Evolutionary conservation across 2,113 vertebrate genomes (phyloP).

Genomic region (Bambusicola thoracicus): DNA sequence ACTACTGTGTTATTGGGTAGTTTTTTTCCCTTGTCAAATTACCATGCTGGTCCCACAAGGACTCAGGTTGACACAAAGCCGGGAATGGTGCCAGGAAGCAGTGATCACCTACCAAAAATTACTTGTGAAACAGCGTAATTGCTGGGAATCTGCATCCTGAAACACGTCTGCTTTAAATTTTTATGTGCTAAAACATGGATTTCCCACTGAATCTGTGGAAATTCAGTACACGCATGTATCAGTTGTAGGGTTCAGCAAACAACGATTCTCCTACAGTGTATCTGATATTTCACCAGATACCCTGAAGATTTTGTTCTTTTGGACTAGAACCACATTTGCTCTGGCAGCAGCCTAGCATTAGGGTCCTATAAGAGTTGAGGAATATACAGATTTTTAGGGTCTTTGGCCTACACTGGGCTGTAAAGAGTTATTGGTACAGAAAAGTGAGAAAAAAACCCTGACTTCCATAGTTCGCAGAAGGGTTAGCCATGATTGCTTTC

Average conservation of each 20-base stretch:
- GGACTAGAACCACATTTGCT: constrained; percentile 11
- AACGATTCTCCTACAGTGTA: not conserved
- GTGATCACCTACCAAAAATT: not conserved
- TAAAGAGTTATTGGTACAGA: constrained; percentile 63
- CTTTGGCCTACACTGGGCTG: constrained; percentile 48
- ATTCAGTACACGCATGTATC: not conserved
- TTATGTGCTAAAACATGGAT: not conserved
- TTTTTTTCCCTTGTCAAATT: not conserved
- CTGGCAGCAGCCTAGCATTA: not conserved
- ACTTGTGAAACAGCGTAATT: not conserved
- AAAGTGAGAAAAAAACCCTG: constrained; percentile 62
- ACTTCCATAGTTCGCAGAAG: constrained; percentile 71
- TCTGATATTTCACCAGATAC: constrained; percentile 36
- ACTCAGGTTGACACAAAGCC: not conserved
- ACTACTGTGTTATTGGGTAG: no score
- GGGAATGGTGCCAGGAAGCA: not conserved
- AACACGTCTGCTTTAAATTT: not conserved
- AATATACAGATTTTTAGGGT: constrained; percentile 28
- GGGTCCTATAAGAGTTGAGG: constrained; percentile 26
- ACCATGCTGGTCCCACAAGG: not conserved
- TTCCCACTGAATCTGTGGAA: not conserved
- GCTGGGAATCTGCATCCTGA: not conserved
- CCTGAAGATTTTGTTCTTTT: constrained; percentile 36
- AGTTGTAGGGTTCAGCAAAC: not conserved
- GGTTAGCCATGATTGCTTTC: constrained; percentile 70